phyloP scores from a whole-genome alignment of 2,888 invertebrate genomes.

The Platypus cylindrus region DNA sequence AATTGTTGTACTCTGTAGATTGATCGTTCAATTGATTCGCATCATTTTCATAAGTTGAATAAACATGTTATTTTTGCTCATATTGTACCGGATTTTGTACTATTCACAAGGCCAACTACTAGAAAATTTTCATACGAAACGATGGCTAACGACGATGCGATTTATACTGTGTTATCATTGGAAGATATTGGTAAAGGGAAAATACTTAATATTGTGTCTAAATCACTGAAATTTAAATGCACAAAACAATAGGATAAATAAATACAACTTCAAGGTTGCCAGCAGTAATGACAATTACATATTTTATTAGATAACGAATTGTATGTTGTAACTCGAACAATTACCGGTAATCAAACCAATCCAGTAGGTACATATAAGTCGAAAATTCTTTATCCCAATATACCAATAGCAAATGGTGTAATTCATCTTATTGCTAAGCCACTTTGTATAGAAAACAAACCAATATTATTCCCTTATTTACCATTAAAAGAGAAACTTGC shows the following conservation, averaged over 20 bases:
- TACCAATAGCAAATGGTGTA: constrained; percentile 83
- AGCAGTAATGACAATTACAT: too few species aligned
- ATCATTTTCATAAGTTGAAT: constrained; percentile 50
- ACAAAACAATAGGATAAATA: too few species aligned
- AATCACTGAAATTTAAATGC: too few species aligned
- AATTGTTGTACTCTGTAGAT: constrained; percentile 8
- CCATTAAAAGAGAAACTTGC: constrained; percentile 69
- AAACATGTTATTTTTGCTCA: constrained; percentile 74
- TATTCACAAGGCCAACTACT: constrained; percentile 70
- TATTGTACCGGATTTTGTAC: constrained; percentile 69
- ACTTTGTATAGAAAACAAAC: constrained; percentile 64
- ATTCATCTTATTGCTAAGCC: constrained; percentile 83
- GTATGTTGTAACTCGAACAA: constrained; percentile 53
- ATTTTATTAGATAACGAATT: too few species aligned
- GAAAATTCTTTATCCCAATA: constrained; percentile 74
- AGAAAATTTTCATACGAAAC: constrained; percentile 62
- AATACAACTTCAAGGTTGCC: background rate
- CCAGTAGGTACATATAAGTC: constrained; percentile 64
- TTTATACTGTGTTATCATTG: constrained; percentile 67
- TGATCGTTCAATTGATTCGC: constrained; percentile 53
- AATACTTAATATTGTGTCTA: too few species aligned
- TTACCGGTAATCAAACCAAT: constrained; percentile 6
- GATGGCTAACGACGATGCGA: constrained; percentile 63
- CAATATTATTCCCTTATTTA: constrained; percentile 74
- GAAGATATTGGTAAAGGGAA: constrained; percentile 37